Conservation (phyloP, 2,113 vertebrate species). For the Sclerurus mexicanus region DNA sequence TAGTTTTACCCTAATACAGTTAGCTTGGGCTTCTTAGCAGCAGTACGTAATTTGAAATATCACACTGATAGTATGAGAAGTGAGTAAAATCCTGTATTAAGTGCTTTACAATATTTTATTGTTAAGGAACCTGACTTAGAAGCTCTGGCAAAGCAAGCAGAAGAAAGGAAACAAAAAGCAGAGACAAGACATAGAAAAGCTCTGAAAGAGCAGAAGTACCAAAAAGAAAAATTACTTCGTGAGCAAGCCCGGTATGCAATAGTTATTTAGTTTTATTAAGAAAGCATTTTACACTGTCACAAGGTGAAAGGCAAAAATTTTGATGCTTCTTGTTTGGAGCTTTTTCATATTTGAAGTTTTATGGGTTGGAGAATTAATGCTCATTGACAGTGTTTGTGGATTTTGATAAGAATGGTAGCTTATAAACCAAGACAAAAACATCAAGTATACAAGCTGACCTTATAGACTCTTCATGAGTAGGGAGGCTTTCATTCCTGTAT, state of each 20-base stretch:
- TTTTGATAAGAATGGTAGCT: neutral
- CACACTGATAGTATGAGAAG: neutral
- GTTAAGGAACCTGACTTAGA: slow-evolving; percentile 80
- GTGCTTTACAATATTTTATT: neutral
- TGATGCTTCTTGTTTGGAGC: neutral
- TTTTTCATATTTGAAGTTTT: neutral
- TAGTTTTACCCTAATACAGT: neutral
- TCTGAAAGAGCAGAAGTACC: slow-evolving; percentile 82
- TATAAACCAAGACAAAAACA: neutral
- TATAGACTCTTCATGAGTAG: rapidly evolving
- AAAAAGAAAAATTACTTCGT: slow-evolving; percentile 74
- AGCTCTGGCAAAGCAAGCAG: slow-evolving; percentile 73
- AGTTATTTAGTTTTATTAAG: neutral
- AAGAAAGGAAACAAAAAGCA: slow-evolving; percentile 82
- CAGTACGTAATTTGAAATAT: neutral
- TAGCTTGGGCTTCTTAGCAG: neutral
- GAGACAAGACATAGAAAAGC: slow-evolving; percentile 84
- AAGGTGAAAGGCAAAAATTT: neutral
- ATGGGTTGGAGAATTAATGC: neutral
- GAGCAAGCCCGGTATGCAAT: slow-evolving; percentile 78
- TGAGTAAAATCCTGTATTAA: neutral
- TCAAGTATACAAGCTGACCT: neutral
- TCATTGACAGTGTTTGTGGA: neutral
- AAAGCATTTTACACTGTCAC: neutral
- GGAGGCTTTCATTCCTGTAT: neutral